Conservation (phyloP, 2,888 invertebrate genomes). For the Phytoseiulus persimilis region DNA sequence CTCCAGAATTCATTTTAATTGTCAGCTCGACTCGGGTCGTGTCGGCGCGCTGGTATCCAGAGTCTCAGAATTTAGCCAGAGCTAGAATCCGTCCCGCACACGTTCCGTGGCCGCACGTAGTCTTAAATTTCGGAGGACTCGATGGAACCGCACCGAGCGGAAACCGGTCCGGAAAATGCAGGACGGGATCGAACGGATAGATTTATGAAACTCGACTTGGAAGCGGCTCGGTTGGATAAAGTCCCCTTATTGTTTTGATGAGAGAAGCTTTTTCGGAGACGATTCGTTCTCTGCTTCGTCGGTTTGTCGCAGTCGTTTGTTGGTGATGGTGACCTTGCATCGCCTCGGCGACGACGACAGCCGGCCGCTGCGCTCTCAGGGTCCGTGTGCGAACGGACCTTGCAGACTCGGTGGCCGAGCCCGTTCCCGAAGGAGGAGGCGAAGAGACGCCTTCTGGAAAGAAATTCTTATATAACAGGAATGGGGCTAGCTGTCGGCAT, state of each 20-base stretch:
- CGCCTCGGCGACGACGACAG: background rate
- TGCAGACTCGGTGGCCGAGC: background rate
- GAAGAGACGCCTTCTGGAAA: background rate
- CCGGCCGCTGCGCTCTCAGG: background rate
- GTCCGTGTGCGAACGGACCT: background rate
- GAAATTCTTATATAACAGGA: background rate
- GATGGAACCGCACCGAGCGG: too few species aligned
- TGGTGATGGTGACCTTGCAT: background rate
- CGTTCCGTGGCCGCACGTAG: too few species aligned
- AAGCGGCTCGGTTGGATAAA: background rate
- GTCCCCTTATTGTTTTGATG: background rate
- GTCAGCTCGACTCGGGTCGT: background rate
- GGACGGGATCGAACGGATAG: background rate
- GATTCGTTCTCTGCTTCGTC: background rate
- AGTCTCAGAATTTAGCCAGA: too few species aligned
- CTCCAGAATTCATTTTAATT: background rate
- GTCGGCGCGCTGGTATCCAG: too few species aligned
- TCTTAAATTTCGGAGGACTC: too few species aligned
- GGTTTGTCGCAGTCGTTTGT: background rate
- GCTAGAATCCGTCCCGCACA: too few species aligned
- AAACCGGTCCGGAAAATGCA: too few species aligned
- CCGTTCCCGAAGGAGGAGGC: background rate
- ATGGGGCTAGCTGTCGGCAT: background rate
- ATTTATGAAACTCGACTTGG: background rate
- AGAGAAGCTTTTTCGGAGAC: background rate